phyloP scores from a whole-genome alignment of 2,888 invertebrate genomes.

The Dascillus cervinus region DNA sequence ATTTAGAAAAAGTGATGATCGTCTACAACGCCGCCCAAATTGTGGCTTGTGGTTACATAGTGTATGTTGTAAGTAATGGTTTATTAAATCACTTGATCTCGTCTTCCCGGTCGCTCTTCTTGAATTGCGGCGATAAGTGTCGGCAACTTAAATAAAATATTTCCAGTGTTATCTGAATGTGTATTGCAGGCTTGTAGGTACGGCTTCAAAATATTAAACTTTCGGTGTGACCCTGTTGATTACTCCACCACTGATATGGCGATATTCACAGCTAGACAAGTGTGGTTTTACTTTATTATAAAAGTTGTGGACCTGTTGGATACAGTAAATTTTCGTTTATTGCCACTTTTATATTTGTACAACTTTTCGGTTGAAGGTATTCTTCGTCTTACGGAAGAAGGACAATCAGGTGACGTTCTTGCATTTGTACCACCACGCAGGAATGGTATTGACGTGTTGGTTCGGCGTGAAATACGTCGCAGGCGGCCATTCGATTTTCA shows the following conservation, averaged over 20 bases:
- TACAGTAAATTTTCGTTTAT: conserved; percentile 60
- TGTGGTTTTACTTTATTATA: conserved; percentile 61
- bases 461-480: conserved; percentile 51
- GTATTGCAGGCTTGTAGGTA: too few relatives aligned
- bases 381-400: conserved; percentile 80
- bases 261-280: conserved; percentile 49
- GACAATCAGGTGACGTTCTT: conserved; percentile 73
- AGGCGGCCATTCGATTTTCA: conserved; percentile 59
- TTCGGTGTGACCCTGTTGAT: conserved; percentile 63
- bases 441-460: conserved; percentile 68
- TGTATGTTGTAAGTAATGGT: too few relatives aligned
- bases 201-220: too few relatives aligned
- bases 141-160: too few relatives aligned
- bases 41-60: too few relatives aligned
- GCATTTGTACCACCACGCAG: conserved; percentile 80
- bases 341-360: too few relatives aligned
- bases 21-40: conserved; percentile 61
- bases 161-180: too few relatives aligned
- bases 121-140: too few relatives aligned
- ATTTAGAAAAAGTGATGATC: conserved; percentile 52
- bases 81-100: too few relatives aligned
- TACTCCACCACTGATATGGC: conserved; percentile 55
- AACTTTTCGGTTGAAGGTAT: conserved; percentile 59
- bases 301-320: conserved; percentile 69
- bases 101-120: too few relatives aligned